Conservation (phyloP, 2,797 vertebrate genomes). For the Chloroceryle amazona region DNA sequence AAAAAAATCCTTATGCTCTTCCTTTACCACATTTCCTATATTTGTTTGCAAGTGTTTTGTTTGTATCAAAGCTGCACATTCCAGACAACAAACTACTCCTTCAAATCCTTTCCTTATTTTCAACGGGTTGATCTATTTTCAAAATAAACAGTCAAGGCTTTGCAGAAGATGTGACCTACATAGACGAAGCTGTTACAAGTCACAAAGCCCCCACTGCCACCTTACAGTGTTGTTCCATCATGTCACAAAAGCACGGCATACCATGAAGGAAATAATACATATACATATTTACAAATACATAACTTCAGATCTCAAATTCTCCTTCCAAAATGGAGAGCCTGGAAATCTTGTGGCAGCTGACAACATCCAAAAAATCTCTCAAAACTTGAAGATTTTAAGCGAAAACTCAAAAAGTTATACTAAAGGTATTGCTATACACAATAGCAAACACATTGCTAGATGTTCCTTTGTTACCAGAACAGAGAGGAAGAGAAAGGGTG, state of each 20-base stretch:
- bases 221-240: not conserved
- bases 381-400: not conserved
- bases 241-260: not conserved
- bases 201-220: not conserved
- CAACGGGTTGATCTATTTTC: not conserved
- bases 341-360: not conserved
- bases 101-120: not conserved
- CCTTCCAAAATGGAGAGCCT: not conserved
- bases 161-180: not conserved
- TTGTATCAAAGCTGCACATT: not conserved
- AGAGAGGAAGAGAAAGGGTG: not conserved
- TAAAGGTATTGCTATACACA: not conserved
- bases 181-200: not conserved
- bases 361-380: not conserved
- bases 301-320: not conserved
- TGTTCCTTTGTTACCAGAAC: not conserved
- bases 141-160: not conserved
- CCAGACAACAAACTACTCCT: not conserved
- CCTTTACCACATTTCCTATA: not conserved
- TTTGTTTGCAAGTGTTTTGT: not conserved
- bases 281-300: accelerated
- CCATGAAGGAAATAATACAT: not conserved
- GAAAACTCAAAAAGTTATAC: not conserved
- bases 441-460: not conserved
- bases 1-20: not conserved